These are phyloP conservation scores for Leistus spinibarbis DNA, from an alignment of 2,888 invertebrate species.

Conservation along the genomic window DNA sequence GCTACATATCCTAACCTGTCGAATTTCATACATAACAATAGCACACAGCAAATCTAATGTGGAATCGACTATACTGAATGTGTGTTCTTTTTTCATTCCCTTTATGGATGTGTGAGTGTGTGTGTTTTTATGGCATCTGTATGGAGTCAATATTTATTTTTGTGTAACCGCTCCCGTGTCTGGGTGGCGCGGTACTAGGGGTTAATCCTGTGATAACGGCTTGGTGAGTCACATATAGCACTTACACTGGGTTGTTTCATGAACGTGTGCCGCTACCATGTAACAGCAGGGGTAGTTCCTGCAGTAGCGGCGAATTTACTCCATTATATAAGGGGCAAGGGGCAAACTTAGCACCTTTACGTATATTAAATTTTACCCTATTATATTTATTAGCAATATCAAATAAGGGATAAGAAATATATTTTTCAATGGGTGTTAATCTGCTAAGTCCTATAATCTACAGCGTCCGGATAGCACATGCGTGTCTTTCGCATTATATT, in stretches of 20 bases:
- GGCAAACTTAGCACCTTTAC: no score
- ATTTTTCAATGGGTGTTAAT: no score
- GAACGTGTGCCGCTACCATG: neutral
- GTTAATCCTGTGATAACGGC: conserved; percentile 32
- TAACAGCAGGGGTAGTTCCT: neutral
- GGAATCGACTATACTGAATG: neutral
- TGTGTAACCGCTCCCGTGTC: conserved; percentile 7
- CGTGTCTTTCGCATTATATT: no score
- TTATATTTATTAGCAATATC: neutral
- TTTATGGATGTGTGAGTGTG: conserved; percentile 6
- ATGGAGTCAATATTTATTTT: conserved; percentile 30
- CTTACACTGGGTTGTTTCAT: conserved; percentile 4
- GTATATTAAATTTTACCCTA: no score
- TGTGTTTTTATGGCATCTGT: conserved; percentile 33
- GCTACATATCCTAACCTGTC: no score
- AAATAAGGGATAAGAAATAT: neutral
- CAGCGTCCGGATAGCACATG: no score
- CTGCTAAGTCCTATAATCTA: no score
- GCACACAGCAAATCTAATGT: neutral
- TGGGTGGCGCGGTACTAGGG: conserved; percentile 15
- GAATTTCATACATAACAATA: neutral
- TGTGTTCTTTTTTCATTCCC: neutral
- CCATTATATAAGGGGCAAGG: no score
- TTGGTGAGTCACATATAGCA: conserved; percentile 8
- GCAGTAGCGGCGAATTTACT: neutral